Percentiles rank a stretch among this genome's conserved stretches.
Evolutionary conservation across 2,797 vertebrate species (phyloP).

Genomic region (Tapirus indicus): DNA sequence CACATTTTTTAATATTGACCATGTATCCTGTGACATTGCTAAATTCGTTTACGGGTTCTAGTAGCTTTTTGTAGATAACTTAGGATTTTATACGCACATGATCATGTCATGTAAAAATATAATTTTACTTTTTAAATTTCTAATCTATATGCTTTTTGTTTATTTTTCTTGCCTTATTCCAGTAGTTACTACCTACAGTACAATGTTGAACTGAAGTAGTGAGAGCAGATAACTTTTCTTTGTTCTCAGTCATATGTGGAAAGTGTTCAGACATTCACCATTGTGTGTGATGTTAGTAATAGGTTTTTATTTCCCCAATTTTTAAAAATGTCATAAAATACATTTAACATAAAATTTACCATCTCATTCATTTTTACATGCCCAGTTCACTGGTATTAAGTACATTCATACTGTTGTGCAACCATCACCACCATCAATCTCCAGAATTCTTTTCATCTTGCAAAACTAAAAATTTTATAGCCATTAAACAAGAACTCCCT

Average conservation of each 20-base stretch:
- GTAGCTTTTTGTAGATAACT: neutral
- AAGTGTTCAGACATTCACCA: neutral
- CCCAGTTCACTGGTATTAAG: neutral
- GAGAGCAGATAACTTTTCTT: neutral
- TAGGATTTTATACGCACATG: neutral
- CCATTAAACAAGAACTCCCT: neutral
- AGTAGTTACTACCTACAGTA: neutral
- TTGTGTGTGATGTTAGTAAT: neutral
- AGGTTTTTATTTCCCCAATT: neutral
- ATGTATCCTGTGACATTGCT: neutral
- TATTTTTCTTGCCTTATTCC: neutral
- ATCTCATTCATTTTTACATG: neutral
- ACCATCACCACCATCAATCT: neutral
- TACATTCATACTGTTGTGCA: neutral
- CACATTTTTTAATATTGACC: neutral
- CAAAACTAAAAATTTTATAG: neutral
- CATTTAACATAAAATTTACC: neutral
- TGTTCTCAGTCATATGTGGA: neutral
- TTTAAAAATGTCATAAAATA: neutral
- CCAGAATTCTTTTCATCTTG: conserved; percentile 9
- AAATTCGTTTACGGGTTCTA: neutral
- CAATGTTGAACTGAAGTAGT: neutral
- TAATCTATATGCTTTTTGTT: neutral
- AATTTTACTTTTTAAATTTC: neutral
- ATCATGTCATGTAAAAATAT: neutral